Evolutionary conservation across 2,797 vertebrate species (phyloP), one percentile per base, ranked within the genome.

Genomic region (Setipinna tenuifilis): DNA sequence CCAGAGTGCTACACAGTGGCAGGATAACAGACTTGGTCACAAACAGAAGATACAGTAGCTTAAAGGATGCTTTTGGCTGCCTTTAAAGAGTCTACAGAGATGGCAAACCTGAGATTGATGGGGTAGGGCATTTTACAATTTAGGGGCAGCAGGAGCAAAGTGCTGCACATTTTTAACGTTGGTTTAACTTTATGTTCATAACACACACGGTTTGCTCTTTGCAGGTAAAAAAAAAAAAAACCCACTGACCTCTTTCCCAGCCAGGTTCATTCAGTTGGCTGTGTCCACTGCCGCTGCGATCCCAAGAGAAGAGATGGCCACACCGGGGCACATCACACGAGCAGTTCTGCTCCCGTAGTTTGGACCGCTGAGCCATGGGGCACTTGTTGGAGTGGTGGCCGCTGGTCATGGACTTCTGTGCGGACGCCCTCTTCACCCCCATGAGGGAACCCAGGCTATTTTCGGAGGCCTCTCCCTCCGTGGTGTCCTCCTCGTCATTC

Each of bases 381-480:
- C 83, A 87, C 84, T 84, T 90, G 9, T 91, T 90, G 19, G 87
- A 14, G 82, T 92, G 94, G n/a, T 90, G 93, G 11, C 87, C 87
- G 0, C 83, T 85, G 25, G 21, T 31, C 6, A 91, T 85, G 0
- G 86, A 88, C 83, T 85, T 93, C 84, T 91, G 92, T 2, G 84
- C 87, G 0, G 21, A 0, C 1, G 46, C 21, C 23, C 88, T 87
- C 25, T 91, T 92, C 0, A 44, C 25, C 0, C n/a, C 86, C 0
- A 25, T 7, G 35, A 3, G 83, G 54, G 17, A 82, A 41, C 88
- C 85, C 0, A 87, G 90, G 25, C 92, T 78, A 84, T 93, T 94
- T 48, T 94, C 94, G 3, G 91, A 92, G 0, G 91, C 92, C 0
- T 94, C 94, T 0, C 90, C 91, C 5, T 93, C 93, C 0, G 87